Evolutionary conservation across 2,797 vertebrate species (phyloP).

Genomic region (Moxostoma hubbsi): DNA sequence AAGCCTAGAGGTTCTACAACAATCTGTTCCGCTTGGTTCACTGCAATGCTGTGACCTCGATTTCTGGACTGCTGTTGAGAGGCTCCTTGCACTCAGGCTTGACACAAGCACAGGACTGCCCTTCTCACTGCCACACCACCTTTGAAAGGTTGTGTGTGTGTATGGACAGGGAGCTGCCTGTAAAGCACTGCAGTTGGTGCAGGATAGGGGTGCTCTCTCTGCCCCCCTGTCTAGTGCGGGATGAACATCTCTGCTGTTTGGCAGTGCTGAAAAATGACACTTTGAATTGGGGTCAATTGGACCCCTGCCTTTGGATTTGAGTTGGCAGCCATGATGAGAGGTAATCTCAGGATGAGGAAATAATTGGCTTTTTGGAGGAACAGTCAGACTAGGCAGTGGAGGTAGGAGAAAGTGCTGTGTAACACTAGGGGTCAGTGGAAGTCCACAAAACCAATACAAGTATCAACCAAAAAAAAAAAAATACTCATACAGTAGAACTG

Average conservation of each 20-base stretch:
- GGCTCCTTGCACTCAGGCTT: slow-evolving; percentile 67
- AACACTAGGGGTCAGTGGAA: slow-evolving; percentile 81
- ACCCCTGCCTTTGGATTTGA: slow-evolving; percentile 77
- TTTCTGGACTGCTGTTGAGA: slow-evolving; percentile 72
- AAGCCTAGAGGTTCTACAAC: slow-evolving; percentile 77
- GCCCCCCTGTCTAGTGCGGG: slow-evolving; percentile 59
- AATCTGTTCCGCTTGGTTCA: slow-evolving; percentile 79
- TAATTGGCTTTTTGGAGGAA: slow-evolving; percentile 72
- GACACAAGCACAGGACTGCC: slow-evolving; percentile 67
- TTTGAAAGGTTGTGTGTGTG: slow-evolving; percentile 44
- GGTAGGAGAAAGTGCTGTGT: slow-evolving; percentile 57
- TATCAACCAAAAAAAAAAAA: neutral
- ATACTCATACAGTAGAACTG: no score
- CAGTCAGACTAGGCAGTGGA: slow-evolving; percentile 57
- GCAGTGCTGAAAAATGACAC: slow-evolving; percentile 77
- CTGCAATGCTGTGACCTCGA: slow-evolving; percentile 76
- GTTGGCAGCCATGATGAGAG: slow-evolving; percentile 70
- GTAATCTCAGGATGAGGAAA: slow-evolving; percentile 72
- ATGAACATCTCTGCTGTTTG: slow-evolving; percentile 67
- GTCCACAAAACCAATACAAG: slow-evolving; percentile 61
- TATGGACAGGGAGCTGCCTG: slow-evolving; percentile 59
- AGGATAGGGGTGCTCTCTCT: slow-evolving; percentile 56
- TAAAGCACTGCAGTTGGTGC: slow-evolving; percentile 50
- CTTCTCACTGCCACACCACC: slow-evolving; percentile 60
- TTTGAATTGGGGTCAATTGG: slow-evolving; percentile 84